phyloP scores from a whole-genome alignment of 2,797 vertebrate genomes.

The Hapalemur alaotrensis region DNA sequence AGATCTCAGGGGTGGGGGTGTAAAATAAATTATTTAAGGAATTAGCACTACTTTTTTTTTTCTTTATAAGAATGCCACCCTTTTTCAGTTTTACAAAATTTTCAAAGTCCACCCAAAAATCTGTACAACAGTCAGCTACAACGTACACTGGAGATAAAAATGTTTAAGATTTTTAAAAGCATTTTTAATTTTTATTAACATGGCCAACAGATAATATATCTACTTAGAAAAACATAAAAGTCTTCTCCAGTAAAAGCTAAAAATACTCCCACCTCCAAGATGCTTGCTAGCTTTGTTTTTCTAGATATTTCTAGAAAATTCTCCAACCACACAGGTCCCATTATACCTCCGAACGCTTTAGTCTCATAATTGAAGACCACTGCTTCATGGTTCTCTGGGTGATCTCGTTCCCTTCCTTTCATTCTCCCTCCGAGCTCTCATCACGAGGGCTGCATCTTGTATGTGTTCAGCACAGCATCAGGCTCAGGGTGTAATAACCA shows the following conservation, averaged over 20 bases:
- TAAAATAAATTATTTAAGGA: constrained; percentile 8
- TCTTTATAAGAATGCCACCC: background rate
- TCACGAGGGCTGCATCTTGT: background rate
- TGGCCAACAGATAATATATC: background rate
- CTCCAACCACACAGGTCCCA: background rate
- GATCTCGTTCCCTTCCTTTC: background rate
- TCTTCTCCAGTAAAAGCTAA: background rate
- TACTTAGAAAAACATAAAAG: background rate
- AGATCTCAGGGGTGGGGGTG: background rate
- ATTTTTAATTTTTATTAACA: background rate
- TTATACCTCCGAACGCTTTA: background rate
- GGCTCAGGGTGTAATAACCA: background rate
- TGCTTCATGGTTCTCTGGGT: background rate
- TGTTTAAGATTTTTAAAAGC: background rate
- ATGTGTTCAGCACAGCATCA: background rate
- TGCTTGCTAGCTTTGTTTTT: constrained; percentile 3
- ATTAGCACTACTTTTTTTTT: background rate
- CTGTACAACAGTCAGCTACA: background rate
- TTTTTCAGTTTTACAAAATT: background rate
- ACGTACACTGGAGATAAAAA: background rate
- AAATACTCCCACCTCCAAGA: background rate
- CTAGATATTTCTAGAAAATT: constrained; percentile 1
- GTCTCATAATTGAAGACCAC: background rate
- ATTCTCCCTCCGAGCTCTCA: background rate
- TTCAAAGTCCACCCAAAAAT: background rate